A percentile compares a stretch with the other conserved stretches of the same genome.
These are phyloP conservation scores for Schizopygopsis pylzovi DNA, from an alignment of 2,797 vertebrate genomes.

Conservation along the genomic window DNA sequence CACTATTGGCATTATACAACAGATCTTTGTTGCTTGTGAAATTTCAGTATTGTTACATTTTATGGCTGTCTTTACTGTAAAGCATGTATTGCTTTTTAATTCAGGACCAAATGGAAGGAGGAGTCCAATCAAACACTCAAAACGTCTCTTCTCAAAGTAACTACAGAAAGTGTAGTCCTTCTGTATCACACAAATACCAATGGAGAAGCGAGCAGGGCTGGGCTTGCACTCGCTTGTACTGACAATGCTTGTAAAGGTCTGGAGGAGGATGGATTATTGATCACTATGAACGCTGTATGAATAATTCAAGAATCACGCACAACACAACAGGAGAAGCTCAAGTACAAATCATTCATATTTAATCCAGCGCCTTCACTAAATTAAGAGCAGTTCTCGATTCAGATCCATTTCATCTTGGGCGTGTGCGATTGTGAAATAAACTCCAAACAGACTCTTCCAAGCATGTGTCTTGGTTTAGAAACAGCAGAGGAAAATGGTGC, in stretches of 20 bases:
- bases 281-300: conserved; percentile 2
- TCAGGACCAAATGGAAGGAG: background rate
- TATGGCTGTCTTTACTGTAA: background rate
- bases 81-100: background rate
- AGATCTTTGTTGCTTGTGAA: background rate
- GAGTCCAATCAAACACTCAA: background rate
- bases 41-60: background rate
- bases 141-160: background rate
- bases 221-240: background rate
- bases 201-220: background rate
- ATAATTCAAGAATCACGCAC: conserved; percentile 13
- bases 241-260: conserved; percentile 22
- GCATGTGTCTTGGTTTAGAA: background rate
- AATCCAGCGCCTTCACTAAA: conserved; percentile 23
- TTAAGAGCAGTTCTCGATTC: background rate
- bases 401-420: background rate
- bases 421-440: conserved; percentile 3
- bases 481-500: background rate
- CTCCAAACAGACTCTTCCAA: background rate
- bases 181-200: background rate
- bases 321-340: background rate
- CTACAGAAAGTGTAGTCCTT: background rate
- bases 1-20: background rate
- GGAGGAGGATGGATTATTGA: conserved; percentile 17
- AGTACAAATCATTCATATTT: background rate